Percentiles rank a stretch among this genome's conserved stretches.
phyloP scores from a whole-genome alignment of 2,113 vertebrate species.

The Ciconia stormi region DNA sequence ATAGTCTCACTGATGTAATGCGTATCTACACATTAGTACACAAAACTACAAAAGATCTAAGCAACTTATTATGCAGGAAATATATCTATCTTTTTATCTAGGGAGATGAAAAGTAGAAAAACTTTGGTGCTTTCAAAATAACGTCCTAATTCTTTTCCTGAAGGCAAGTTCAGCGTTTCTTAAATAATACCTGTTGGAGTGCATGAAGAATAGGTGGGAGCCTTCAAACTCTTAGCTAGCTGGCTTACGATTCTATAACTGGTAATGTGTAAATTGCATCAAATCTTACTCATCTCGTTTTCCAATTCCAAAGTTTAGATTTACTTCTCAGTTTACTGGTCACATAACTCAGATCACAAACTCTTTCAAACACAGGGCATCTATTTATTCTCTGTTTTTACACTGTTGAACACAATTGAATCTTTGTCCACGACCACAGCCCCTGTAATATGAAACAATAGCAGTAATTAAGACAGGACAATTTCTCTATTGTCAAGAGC shows the following conservation, averaged over 20 bases:
- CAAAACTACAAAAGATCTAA: background rate
- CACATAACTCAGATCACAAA: background rate
- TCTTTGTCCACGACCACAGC: background rate
- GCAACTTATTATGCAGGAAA: background rate
- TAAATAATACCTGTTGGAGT: background rate
- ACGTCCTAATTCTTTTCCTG: background rate
- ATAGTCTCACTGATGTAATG: background rate
- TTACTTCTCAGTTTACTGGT: background rate
- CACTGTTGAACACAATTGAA: background rate
- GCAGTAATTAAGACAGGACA: background rate
- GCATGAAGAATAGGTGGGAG: background rate
- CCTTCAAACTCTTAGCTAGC: background rate
- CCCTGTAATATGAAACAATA: background rate
- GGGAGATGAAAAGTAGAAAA: background rate
- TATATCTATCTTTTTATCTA: background rate
- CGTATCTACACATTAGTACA: background rate
- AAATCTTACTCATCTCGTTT: background rate
- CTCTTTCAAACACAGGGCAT: background rate
- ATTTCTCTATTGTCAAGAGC: background rate
- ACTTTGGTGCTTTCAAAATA: background rate
- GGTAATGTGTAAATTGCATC: background rate
- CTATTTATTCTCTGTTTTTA: background rate
- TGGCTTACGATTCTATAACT: background rate
- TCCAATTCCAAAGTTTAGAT: background rate
- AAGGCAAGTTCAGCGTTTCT: background rate